These are phyloP conservation scores for Altica lythri DNA, from an alignment of 2,888 invertebrate species.

Conservation along the genomic window DNA sequence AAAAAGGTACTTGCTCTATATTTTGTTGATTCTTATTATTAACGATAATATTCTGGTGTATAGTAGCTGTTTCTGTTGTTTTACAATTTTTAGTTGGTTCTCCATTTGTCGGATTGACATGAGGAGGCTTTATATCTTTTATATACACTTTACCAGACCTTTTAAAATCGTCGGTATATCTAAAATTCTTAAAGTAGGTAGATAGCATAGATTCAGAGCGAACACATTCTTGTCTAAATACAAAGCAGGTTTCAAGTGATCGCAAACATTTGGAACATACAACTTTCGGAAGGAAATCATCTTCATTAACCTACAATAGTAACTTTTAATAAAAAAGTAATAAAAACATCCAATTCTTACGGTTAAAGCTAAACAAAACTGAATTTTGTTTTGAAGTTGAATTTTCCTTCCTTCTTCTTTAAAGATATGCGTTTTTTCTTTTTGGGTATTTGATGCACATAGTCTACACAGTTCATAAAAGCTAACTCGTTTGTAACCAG, in stretches of 20 bases:
- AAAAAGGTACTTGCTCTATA: conserved; percentile 38
- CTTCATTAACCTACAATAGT: conserved; percentile 64
- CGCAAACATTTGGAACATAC: conserved; percentile 68
- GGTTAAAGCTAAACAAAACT: conserved; percentile 66
- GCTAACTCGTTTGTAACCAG: conserved; percentile 71
- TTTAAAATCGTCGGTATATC: conserved; percentile 65
- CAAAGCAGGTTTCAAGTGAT: conserved; percentile 65
- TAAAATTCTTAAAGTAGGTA: conserved; percentile 66
- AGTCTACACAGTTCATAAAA: conserved; percentile 73
- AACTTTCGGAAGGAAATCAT: conserved; percentile 72
- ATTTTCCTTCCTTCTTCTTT: conserved; percentile 68
- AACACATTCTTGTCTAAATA: conserved; percentile 67
- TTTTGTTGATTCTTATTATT: conserved; percentile 29
- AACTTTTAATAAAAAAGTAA: conserved; percentile 9
- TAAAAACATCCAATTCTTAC: conserved; percentile 56
- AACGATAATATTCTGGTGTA: conserved; percentile 22
- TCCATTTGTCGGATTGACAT: conserved; percentile 25
- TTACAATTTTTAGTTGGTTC: conserved; percentile 24
- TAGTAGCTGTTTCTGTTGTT: conserved; percentile 8
- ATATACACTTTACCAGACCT: conserved; percentile 68
- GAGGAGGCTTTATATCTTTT: conserved; percentile 57
- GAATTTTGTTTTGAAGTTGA: conserved; percentile 68
- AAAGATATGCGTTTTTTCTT: conserved; percentile 69
- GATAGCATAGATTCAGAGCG: conserved; percentile 71
- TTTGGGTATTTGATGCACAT: conserved; percentile 70